Evolutionary conservation across 1,140 invertebrate species (phyloP), one percentile per base, ranked within the genome.

Genomic region (Drosophila ohnishii): DNA sequence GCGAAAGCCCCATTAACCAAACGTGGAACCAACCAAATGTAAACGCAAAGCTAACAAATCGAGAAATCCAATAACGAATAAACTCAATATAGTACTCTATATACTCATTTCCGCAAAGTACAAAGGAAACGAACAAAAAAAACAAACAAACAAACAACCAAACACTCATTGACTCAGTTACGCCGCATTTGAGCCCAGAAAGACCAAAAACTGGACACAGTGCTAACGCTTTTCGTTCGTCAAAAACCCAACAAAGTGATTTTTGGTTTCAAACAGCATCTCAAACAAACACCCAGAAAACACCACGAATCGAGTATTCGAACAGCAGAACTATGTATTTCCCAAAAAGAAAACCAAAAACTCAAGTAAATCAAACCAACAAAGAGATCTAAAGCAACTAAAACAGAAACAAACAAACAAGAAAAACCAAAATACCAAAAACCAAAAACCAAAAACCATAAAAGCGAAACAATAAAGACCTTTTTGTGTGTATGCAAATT

Each of bases 401-500:
- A 64, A 56, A 60, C 42, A 28, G 5, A 28, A 28, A 28, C 5
- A 28, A 28, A 28, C 16, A 40, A 59, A 42, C 16, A 61, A 62
- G 51, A 45, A 55, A 75, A 37, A 37, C 13, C 4, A 5, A 58
- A 73, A 45, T n/a, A n/a, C 1, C 14, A 8, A 59, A 42, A 30
- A 62, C 72, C 4, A 5, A 58, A 73, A 45, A n/a, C 1, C 14
- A 8, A 59, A 42, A 30, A 62, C 72, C 58, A 50, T 55, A 77
- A 65, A 77, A 80, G 42, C 67, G 81, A 85, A 85, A 85, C 81
- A 85, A 85, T 85, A 85, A 85, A 85, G 57, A 85, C 63, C 65
- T 81, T 85, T 85, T 80, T 85, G 77, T 85, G 73, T 85, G 81
- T 85, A 85, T 85, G 81, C 73, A 85, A 80, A 67, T 73, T 61